Percentiles rank a stretch among this genome's conserved stretches.
Evolutionary conservation across 2,113 vertebrate genomes (phyloP).

Genomic region (Trematocara stigmaticum): DNA sequence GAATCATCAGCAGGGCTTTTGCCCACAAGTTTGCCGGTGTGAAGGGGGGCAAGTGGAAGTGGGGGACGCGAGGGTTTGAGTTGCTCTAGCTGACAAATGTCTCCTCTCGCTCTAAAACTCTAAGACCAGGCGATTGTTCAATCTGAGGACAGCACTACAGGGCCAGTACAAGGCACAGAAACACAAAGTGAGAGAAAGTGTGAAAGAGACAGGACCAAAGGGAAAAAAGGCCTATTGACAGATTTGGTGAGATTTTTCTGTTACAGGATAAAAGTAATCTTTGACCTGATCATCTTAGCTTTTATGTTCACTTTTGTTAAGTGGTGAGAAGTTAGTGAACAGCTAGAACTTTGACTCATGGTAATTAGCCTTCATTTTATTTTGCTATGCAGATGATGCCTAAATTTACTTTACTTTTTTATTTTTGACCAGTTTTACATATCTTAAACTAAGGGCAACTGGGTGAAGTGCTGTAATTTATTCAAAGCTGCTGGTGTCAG

Average conservation of each 20-base stretch:
- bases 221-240: background rate
- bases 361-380: background rate
- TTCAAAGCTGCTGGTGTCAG: background rate
- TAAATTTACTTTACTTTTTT: background rate
- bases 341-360: background rate
- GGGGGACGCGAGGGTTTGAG: background rate
- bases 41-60: background rate
- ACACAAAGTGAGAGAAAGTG: background rate
- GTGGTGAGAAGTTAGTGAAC: background rate
- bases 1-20: slow-evolving; percentile 19
- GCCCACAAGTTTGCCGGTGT: slow-evolving; percentile 3
- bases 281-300: background rate
- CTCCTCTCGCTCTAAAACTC: slow-evolving; percentile 10
- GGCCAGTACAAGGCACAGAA: background rate
- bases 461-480: background rate
- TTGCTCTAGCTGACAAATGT: slow-evolving; percentile 19
- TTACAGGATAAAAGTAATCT: background rate
- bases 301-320: background rate
- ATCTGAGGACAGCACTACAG: background rate
- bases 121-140: slow-evolving; percentile 46
- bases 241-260: background rate
- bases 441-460: background rate
- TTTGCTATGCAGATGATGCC: background rate
- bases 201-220: background rate
- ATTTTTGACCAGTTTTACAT: background rate